Percentiles rank a stretch among this genome's conserved stretches.
Conservation (phyloP, 2,888 invertebrate species). For the Sipunculus nudus region DNA sequence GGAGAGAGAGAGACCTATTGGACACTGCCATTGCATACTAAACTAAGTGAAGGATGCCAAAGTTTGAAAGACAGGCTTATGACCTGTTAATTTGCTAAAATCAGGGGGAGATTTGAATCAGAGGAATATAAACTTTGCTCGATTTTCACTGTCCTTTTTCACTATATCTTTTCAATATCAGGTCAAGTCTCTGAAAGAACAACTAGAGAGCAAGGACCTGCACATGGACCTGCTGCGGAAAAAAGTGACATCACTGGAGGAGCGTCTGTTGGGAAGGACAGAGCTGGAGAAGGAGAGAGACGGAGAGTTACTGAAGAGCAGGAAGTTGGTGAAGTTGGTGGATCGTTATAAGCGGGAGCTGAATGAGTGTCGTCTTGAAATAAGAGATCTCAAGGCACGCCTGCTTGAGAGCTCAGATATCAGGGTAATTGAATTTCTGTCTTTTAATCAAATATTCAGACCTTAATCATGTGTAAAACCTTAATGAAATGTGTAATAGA, state of each 20-base stretch:
- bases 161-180: not conserved
- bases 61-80: no score
- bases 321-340: conserved; percentile 81
- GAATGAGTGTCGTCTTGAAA: conserved; percentile 81
- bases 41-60: no score
- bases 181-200: conserved; percentile 83
- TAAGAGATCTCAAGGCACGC: conserved; percentile 81
- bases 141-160: no score
- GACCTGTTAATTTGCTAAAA: no score
- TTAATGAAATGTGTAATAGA: no score
- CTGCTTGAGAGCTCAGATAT: conserved; percentile 61
- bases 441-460: no score
- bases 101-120: no score
- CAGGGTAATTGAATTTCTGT: conserved; percentile 25
- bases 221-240: conserved; percentile 88
- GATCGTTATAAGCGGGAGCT: conserved; percentile 84
- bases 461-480: no score
- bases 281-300: conserved; percentile 60
- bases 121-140: no score
- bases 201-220: conserved; percentile 88
- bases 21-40: no score
- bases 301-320: conserved; percentile 48
- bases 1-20: no score
- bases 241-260: conserved; percentile 70
- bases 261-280: conserved; percentile 54